A percentile compares a stretch with the other conserved stretches of the same genome.
Conservation (phyloP, 1,140 invertebrate species). For the Rhopalosiphum padi region DNA sequence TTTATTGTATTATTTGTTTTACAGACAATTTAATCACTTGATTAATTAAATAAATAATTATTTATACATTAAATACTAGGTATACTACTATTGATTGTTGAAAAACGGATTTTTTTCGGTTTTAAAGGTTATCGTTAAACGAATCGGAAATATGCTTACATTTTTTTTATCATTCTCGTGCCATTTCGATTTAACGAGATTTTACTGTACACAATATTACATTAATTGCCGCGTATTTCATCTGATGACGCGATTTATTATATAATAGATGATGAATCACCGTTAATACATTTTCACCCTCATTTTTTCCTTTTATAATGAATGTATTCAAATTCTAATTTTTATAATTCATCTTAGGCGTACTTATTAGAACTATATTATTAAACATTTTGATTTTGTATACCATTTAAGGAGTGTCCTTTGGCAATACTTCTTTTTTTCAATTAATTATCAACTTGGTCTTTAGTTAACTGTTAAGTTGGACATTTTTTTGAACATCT, state of each 20-base stretch:
- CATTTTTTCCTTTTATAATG: not conserved
- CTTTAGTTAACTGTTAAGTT: too few species aligned
- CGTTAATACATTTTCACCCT: not conserved
- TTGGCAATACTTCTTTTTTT: too few species aligned
- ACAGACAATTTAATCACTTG: not conserved
- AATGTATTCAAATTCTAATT: too few species aligned
- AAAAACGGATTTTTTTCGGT: not conserved
- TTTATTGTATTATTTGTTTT: not conserved
- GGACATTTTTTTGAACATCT: too few species aligned
- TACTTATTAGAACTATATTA: not conserved
- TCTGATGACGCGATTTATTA: not conserved
- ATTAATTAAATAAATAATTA: not conserved
- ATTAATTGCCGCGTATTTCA: not conserved
- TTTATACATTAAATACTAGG: too few species aligned
- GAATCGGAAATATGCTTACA: not conserved
- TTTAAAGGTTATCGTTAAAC: not conserved
- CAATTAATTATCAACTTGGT: too few species aligned
- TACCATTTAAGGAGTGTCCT: not conserved
- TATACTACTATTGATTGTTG: not conserved
- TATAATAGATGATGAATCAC: not conserved
- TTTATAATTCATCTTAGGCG: too few species aligned
- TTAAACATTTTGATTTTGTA: not conserved
- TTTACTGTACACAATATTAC: not conserved
- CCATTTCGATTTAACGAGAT: not conserved
- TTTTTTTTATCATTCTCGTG: not conserved